Conservation (phyloP, 2,888 invertebrate genomes). For the Ophion obscuratus region DNA sequence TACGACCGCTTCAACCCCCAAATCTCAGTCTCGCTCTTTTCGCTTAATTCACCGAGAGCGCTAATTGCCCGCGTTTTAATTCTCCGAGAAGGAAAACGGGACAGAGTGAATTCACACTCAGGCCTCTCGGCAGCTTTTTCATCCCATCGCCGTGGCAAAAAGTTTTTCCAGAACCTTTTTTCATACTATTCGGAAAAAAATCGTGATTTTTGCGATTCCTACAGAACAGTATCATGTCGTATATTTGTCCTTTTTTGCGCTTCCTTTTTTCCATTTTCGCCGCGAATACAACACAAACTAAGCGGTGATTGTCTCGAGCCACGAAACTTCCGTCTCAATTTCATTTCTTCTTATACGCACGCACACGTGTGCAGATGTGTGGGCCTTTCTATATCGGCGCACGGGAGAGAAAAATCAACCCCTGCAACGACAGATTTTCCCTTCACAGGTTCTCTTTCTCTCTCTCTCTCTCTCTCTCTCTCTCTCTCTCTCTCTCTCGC, state of each 20-base stretch:
- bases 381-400: conserved; percentile 40
- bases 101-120: conserved; percentile 7
- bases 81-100: conserved; percentile 63
- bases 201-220: background rate
- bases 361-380: conserved; percentile 16
- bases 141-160: background rate
- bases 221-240: background rate
- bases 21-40: conserved; percentile 49
- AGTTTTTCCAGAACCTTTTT: background rate
- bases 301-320: conserved; percentile 55
- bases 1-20: conserved; percentile 47
- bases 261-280: conserved; percentile 3
- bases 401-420: conserved; percentile 59
- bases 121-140: conserved; percentile 24
- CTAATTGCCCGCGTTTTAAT: conserved; percentile 81
- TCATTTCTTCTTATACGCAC: conserved; percentile 48
- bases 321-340: conserved; percentile 60
- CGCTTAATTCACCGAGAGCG: conserved; percentile 73
- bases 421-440: conserved; percentile 34
- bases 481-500: conserved; percentile 24
- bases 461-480: conserved; percentile 16
- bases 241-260: conserved; percentile 43
- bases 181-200: background rate
- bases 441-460: background rate
- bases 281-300: conserved; percentile 7